These are phyloP conservation scores for Tetragonula clypearis DNA, from an alignment of 1,140 invertebrate species.

Conservation along the genomic window DNA sequence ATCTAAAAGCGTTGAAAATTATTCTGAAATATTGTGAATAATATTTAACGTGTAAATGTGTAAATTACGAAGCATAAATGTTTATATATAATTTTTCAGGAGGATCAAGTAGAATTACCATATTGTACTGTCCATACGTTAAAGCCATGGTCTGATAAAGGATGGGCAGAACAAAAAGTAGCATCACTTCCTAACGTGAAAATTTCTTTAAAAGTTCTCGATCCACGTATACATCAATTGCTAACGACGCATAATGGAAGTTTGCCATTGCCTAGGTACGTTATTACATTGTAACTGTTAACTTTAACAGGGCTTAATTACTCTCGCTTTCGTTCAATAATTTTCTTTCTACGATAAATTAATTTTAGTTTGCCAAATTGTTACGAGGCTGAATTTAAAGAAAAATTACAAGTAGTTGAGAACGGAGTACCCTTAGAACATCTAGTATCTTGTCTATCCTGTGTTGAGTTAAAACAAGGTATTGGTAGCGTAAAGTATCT, in stretches of 20 bases:
- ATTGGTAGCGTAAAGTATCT: conserved; percentile 82
- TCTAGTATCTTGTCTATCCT: conserved; percentile 91
- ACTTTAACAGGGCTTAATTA: too few relatives aligned
- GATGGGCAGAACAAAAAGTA: conserved; percentile 89
- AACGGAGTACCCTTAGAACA: conserved; percentile 93
- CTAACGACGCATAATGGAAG: conserved; percentile 87
- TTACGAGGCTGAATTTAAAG: conserved; percentile 88
- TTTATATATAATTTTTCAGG: conserved; percentile 72
- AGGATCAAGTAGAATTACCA: conserved; percentile 81
- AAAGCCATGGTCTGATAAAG: conserved; percentile 83
- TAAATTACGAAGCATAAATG: background rate
- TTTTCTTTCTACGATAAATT: conserved; percentile 42
- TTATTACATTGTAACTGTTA: background rate
- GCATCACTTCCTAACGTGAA: conserved; percentile 88
- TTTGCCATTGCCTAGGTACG: conserved; percentile 87
- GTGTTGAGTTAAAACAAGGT: conserved; percentile 85
- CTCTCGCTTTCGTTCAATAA: conserved; percentile 7
- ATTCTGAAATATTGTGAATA: conserved; percentile 34
- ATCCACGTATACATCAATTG: conserved; percentile 85
- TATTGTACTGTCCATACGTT: conserved; percentile 85
- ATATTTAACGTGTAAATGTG: background rate
- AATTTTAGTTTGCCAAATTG: conserved; percentile 88
- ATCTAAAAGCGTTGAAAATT: conserved; percentile 70
- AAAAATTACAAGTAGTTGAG: conserved; percentile 82
- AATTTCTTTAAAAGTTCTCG: conserved; percentile 86